Base-by-base conservation (phyloP, 2,888 invertebrate genomes). In the Meteorus cinctellus region DNA sequence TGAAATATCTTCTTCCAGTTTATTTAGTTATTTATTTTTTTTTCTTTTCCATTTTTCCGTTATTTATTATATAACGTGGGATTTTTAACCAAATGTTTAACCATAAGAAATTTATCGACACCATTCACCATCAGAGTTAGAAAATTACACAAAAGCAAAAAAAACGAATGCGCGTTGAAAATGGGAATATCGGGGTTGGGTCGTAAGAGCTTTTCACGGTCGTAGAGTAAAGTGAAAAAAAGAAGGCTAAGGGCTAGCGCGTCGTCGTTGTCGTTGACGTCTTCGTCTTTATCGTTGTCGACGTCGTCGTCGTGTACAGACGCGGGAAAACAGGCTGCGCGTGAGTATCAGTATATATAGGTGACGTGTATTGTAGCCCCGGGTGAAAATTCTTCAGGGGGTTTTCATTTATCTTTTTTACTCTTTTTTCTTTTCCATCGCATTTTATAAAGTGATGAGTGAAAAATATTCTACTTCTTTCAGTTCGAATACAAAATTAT, bases 161-260 rank as follows among this genome's bases (percentile, higher is more conserved):
- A 48, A 68, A 16, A 48, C 62, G 31, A 59, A 82, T 80, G 80
- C 76, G 80, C 77, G 80, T 81, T 78, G 65, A 60, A 59, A 72
- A 65, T 55, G 59, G 60, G 31, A 69, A 70, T 59, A 63, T 72
- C 72, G 59, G 79, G 79, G 78, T 65, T 78, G 77, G 80, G 79
- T 77, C 76, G 81, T 65, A 79, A 76, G 81, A 79, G 76, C 73
- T 79, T 75, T 75, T 77, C 76, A 77, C 72, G 77, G 79, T 71
- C 77, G 76, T 75, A 77, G 81, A 68, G 59, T 27, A 72, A 76
- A 77, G 72, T 68, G 65, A 77, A 75, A 81, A 34, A 81, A 81
- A 75, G 74, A 76, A 76, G 80, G 80, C 79, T 79, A 76, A 78
- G 75, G 78, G 78, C 75, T 51, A 77, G 78, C 78, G 78, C 76